These are phyloP conservation scores for Synergus umbraculus DNA, from an alignment of 2,888 invertebrate species.

Conservation along the genomic window DNA sequence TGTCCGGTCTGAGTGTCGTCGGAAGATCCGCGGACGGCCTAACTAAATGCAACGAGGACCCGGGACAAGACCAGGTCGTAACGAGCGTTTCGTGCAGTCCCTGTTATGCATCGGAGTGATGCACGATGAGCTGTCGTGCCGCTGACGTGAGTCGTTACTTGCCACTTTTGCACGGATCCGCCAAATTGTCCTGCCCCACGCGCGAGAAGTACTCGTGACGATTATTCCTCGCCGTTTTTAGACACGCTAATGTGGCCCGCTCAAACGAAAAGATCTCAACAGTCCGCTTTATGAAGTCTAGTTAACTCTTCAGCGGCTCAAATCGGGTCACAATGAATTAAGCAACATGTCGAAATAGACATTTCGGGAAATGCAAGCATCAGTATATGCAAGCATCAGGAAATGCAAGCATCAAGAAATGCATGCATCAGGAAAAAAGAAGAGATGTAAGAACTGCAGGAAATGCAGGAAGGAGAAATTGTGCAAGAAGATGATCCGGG, in stretches of 20 bases:
- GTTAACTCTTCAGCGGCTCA: background rate
- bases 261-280: background rate
- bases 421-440: slow-evolving; percentile 1
- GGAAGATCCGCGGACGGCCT: slow-evolving; percentile 52
- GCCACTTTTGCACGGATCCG: slow-evolving; percentile 61
- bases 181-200: slow-evolving; percentile 55
- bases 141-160: slow-evolving; percentile 66
- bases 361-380: too few relatives aligned
- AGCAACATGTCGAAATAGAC: too few relatives aligned
- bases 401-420: too few relatives aligned
- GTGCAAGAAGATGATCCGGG: slow-evolving; percentile 51
- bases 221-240: background rate
- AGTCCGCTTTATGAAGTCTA: background rate
- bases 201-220: background rate
- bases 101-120: slow-evolving; percentile 64
- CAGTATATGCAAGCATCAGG: too few relatives aligned
- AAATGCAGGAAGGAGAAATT: slow-evolving; percentile 59
- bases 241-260: background rate
- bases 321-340: background rate
- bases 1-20: slow-evolving; percentile 49
- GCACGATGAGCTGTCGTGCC: slow-evolving; percentile 64
- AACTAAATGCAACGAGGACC: slow-evolving; percentile 63
- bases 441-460: slow-evolving; percentile 59
- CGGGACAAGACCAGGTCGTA: slow-evolving; percentile 66
- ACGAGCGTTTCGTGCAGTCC: slow-evolving; percentile 67